Conservation (phyloP, 2,797 vertebrate genomes). For the Poeciliopsis presidionis region DNA sequence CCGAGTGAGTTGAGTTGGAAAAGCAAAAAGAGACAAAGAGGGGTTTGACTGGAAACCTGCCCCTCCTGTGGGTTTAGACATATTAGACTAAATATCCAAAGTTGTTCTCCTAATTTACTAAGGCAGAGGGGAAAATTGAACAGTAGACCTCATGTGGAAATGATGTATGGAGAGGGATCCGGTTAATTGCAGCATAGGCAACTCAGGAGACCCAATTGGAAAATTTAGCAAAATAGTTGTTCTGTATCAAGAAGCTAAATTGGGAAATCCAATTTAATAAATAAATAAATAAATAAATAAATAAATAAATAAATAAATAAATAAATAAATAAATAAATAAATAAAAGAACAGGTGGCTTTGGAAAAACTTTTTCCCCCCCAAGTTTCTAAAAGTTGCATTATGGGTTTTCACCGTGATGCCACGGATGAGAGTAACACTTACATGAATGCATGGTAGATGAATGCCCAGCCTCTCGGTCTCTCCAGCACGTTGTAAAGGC, state of each 20-base stretch:
- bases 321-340: no score
- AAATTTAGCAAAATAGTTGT: conserved; percentile 51
- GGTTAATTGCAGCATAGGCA: conserved; percentile 57
- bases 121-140: conserved; percentile 54
- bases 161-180: conserved; percentile 56
- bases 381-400: conserved; percentile 4
- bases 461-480: conserved; percentile 96
- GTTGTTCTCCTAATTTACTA: conserved; percentile 43
- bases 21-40: not conserved
- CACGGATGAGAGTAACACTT: conserved; percentile 66
- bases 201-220: conserved; percentile 63
- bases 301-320: no score
- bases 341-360: not conserved
- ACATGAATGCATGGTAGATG: conserved; percentile 98
- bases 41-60: conserved; percentile 1
- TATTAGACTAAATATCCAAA: conserved; percentile 35
- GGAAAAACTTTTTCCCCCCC: not conserved
- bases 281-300: no score
- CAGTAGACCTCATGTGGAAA: conserved; percentile 54
- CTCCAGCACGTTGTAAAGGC: conserved; percentile 96
- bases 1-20: not conserved
- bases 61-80: conserved; percentile 29
- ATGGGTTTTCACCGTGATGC: not conserved
- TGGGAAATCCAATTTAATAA: not conserved
- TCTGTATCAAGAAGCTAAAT: conserved; percentile 21